Evolutionary conservation across 2,113 vertebrate species (phyloP).

Genomic region (Cottus gobio): DNA sequence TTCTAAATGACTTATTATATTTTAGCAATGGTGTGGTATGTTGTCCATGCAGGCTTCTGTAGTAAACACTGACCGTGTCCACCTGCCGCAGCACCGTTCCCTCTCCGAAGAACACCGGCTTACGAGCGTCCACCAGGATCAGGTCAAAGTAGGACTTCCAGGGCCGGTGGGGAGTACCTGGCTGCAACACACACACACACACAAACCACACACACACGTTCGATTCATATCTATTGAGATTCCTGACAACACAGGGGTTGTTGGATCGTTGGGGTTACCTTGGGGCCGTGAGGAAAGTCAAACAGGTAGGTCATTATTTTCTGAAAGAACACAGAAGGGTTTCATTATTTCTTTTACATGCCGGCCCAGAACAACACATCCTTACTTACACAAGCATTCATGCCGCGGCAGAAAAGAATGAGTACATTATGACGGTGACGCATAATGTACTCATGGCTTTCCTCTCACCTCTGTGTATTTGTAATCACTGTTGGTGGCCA

Average conservation of each 20-base stretch:
- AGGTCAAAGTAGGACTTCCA: conserved; percentile 98
- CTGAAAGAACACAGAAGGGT: conserved; percentile 76
- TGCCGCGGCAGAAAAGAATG: neutral
- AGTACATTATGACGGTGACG: no score
- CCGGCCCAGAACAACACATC: neutral
- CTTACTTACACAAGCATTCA: no score
- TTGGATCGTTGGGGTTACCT: conserved; percentile 78
- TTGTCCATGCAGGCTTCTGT: neutral
- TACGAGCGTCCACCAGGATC: conserved; percentile 94
- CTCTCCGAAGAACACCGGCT: conserved; percentile 94
- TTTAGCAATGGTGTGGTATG: neutral
- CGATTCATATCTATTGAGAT: neutral
- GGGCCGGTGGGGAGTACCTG: conserved; percentile 85
- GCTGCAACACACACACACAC: conserved; percentile 45
- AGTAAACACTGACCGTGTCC: conserved; percentile 88
- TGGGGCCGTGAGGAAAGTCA: conserved; percentile 93
- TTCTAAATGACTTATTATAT: neutral
- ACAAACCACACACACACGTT: neutral
- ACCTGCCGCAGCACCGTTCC: conserved; percentile 94
- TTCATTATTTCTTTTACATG: neutral
- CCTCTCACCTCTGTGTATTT: conserved; percentile 93
- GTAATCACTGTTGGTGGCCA: conserved; percentile 97
- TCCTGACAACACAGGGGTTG: neutral
- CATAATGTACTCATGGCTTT: no score
- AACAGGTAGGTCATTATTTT: conserved; percentile 99